These are phyloP conservation scores for Lissonota sp. DNA, from an alignment of 2,888 invertebrate genomes.

Conservation along the genomic window DNA sequence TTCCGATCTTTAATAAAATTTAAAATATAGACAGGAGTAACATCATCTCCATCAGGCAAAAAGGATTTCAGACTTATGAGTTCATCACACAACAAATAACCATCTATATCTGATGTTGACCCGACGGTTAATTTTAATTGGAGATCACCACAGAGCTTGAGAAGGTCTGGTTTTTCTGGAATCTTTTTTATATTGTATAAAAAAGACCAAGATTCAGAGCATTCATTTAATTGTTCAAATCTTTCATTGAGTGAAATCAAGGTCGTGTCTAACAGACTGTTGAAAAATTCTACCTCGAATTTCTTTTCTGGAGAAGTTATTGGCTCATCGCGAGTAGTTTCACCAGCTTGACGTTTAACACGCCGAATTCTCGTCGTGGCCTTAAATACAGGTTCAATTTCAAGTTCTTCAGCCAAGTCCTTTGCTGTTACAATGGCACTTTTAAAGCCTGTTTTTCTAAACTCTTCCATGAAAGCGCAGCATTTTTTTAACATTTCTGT, in stretches of 20 bases:
- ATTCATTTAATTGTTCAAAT: constrained; percentile 62
- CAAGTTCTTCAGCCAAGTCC: constrained; percentile 71
- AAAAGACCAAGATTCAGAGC: constrained; percentile 60
- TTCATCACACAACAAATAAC: constrained; percentile 47
- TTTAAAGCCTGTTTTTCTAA: constrained; percentile 67
- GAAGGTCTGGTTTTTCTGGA: constrained; percentile 44
- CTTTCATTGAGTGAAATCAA: too few relatives aligned
- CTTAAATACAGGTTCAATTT: constrained; percentile 69
- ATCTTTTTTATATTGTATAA: constrained; percentile 57
- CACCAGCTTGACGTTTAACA: constrained; percentile 73
- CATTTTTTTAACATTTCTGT: constrained; percentile 66
- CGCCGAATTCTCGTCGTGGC: constrained; percentile 68
- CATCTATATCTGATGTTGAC: constrained; percentile 63
- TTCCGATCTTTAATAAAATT: constrained; percentile 41
- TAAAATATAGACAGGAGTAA: constrained; percentile 34
- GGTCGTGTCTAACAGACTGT: too few relatives aligned
- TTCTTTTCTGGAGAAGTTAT: constrained; percentile 50
- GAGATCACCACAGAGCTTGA: constrained; percentile 43
- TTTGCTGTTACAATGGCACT: constrained; percentile 68
- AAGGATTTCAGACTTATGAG: constrained; percentile 27
- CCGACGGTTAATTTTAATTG: constrained; percentile 59
- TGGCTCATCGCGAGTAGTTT: constrained; percentile 72
- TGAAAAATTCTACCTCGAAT: too few relatives aligned
- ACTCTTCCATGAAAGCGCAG: constrained; percentile 40
- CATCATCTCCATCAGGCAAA: constrained; percentile 18